Percentiles rank a stretch among this genome's conserved stretches.
Evolutionary conservation across 2,888 invertebrate genomes (phyloP).

Genomic region (Platycheirus rosarum): DNA sequence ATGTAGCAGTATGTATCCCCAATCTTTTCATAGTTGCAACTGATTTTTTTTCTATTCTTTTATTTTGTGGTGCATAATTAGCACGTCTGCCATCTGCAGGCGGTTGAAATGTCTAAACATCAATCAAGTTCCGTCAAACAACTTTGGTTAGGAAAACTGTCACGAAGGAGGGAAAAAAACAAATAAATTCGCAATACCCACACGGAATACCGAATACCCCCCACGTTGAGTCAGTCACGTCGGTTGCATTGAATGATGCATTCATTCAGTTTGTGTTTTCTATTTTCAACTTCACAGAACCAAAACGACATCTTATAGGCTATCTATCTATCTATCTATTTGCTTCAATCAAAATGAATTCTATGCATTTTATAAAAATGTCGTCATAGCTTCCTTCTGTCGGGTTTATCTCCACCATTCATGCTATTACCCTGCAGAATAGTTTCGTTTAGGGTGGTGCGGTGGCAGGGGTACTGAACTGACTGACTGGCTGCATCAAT

Average conservation of each 20-base stretch:
- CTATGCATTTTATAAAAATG: conserved; percentile 69
- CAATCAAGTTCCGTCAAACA: conserved; percentile 69
- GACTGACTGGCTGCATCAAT: conserved; percentile 7
- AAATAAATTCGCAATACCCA: conserved; percentile 8
- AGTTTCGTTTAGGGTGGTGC: no score
- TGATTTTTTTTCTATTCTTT: neutral
- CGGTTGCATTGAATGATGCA: conserved; percentile 13
- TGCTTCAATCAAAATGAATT: conserved; percentile 66
- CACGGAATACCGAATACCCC: conserved; percentile 23
- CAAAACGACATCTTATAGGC: conserved; percentile 21
- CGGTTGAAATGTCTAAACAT: conserved; percentile 69
- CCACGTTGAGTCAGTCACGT: conserved; percentile 27
- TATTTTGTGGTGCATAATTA: conserved; percentile 52
- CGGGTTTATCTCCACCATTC: conserved; percentile 19
- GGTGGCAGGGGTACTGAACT: neutral
- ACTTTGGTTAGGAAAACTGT: conserved; percentile 55
- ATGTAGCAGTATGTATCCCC: conserved; percentile 12
- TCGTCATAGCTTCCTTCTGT: conserved; percentile 69
- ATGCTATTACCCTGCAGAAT: no score
- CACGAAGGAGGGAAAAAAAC: conserved; percentile 22
- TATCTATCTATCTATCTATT: conserved; percentile 42
- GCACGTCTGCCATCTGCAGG: conserved; percentile 67
- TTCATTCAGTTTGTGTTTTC: conserved; percentile 57
- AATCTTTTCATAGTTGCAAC: conserved; percentile 7
- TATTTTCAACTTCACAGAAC: conserved; percentile 23